Conservation (phyloP, 1,140 invertebrate species). For the Brachionus rotundiformis region DNA sequence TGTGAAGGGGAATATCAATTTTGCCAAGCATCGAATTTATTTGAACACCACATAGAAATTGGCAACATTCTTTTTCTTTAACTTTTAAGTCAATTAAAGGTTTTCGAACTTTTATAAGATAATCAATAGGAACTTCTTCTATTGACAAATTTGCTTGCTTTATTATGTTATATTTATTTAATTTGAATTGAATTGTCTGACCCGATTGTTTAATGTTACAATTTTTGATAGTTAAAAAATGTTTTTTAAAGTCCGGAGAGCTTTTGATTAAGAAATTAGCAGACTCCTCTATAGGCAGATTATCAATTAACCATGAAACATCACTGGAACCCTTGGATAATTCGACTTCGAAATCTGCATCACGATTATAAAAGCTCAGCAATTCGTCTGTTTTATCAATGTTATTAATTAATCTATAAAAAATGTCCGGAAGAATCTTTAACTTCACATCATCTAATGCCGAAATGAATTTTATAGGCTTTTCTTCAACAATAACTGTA, state of each 20-base stretch:
- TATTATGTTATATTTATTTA: not conserved
- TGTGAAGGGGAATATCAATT: not conserved
- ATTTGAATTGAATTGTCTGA: not conserved
- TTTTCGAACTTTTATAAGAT: slow-evolving; percentile 2
- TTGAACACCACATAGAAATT: slow-evolving; percentile 23
- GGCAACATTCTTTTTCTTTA: not conserved
- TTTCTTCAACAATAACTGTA: not conserved
- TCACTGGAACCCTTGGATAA: not conserved
- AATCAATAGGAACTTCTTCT: not conserved
- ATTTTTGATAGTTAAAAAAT: slow-evolving; percentile 36
- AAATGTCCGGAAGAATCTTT: not conserved
- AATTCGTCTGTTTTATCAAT: not conserved
- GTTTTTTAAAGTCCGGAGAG: not conserved
- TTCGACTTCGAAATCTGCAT: slow-evolving; percentile 27
- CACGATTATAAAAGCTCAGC: not conserved
- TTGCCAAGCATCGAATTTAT: not conserved
- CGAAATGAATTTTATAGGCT: slow-evolving; percentile 9
- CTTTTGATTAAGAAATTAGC: not conserved
- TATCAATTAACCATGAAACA: not conserved
- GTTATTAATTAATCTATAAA: not conserved
- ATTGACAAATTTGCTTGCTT: not conserved
- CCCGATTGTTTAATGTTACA: not conserved
- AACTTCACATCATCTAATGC: slow-evolving; percentile 17
- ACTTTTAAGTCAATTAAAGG: not conserved
- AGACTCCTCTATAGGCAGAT: not conserved